Evolutionary conservation across 2,797 vertebrate genomes (phyloP), one percentile per base, ranked within the genome.

Genomic region (Rhabdomys pumilio): DNA sequence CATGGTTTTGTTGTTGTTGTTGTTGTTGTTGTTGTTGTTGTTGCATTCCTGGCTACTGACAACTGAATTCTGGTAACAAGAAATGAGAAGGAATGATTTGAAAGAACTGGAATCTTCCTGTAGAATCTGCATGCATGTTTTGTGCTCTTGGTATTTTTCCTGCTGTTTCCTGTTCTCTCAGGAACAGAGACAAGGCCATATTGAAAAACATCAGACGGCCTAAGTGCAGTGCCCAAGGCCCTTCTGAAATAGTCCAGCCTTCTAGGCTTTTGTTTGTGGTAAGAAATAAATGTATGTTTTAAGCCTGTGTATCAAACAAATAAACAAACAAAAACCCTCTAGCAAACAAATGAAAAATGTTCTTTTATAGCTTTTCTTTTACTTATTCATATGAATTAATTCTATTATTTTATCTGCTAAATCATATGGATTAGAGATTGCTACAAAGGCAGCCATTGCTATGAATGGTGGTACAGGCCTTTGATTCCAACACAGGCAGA

Each of bases 231-330:
- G 9, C 19, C 26, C 57, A 9, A 20, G 55, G 47, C 6, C 6
- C 57, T 63, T 38, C 34, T 3, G 14, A 61, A 73, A 57, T 20
- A 57, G 24, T 55, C 12, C 12, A 55, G 81, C 26, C 10, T 44
- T 59, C 20, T 26, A 24, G 34, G 20, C 14, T 76, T 83, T 83
- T 41, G 67, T 63, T 29, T 79, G 26, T 57, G 57, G 53, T 50
- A 69, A 61, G 86, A 80, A 89, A 44, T 55, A 95, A 92, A 80
- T 44, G 57, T 53, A 57, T 91, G 44, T 34, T 63, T 82, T 77
- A n/a, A 93, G 44, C 3, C 29, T 79, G 24, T 57, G 41, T 41
- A 87, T 38, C n/a, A 73, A 73, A 88, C 53, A 87, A 38, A 55
- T 13, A 59, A 63, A 17, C 57, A 83, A 61, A 38, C 47, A 86